Conservation (phyloP, 2,888 invertebrate genomes). For the Meta bourneti region DNA sequence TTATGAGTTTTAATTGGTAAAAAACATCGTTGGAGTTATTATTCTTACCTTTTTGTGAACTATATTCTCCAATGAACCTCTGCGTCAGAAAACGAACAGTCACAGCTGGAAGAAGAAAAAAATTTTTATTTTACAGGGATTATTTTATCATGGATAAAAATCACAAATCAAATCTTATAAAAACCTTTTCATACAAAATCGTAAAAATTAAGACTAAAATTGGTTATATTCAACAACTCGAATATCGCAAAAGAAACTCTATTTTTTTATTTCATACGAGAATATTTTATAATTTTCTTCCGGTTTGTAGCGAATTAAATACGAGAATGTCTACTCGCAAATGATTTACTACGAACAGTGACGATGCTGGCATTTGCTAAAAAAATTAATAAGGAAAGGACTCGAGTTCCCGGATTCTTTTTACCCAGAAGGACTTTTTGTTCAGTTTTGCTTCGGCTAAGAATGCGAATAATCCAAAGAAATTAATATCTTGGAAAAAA, state of each 20-base stretch:
- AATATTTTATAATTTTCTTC: not conserved
- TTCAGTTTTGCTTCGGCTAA: not conserved
- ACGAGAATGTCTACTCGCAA: no score
- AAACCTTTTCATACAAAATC: no score
- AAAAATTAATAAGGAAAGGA: no score
- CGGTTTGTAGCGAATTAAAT: no score
- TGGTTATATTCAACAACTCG: no score
- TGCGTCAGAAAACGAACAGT: conserved; percentile 89
- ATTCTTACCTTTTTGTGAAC: conserved; percentile 87
- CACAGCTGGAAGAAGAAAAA: conserved; percentile 68
- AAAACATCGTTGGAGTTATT: not conserved
- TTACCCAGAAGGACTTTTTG: not conserved
- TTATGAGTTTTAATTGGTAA: not conserved
- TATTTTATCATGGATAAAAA: not conserved
- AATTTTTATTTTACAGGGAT: not conserved
- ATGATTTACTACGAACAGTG: no score
- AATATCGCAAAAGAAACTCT: no score
- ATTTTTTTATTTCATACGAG: no score
- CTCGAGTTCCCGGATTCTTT: no score
- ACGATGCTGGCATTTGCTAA: no score
- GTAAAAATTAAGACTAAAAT: no score
- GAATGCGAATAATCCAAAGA: not conserved
- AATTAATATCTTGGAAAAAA: not conserved
- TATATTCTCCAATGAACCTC: conserved; percentile 90
- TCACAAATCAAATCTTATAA: no score